A percentile compares a stretch with the other conserved stretches of the same genome.
Conservation (phyloP, 2,888 invertebrate species). For the Habrosyne pyritoides region DNA sequence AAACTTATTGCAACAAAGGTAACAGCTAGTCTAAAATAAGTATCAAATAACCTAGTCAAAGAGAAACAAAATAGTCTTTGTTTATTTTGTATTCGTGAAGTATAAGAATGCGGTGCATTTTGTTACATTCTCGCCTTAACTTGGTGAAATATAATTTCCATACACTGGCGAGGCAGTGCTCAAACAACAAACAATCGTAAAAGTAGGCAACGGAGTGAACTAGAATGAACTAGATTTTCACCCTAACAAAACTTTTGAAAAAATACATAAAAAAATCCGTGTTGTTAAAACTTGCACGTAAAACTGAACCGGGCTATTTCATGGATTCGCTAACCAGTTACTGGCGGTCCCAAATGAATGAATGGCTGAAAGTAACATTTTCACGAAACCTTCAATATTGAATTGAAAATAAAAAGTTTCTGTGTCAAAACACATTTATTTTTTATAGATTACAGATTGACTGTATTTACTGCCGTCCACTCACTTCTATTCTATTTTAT, state of each 20-base stretch:
- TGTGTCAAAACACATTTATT: not conserved
- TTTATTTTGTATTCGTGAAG: no score
- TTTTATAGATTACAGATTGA: no score
- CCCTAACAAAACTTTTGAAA: constrained; percentile 45
- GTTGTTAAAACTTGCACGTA: constrained; percentile 70
- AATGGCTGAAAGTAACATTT: not conserved
- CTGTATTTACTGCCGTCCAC: no score
- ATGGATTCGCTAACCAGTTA: constrained; percentile 55
- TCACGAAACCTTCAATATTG: not conserved
- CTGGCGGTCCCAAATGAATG: constrained; percentile 23
- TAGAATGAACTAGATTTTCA: constrained; percentile 42
- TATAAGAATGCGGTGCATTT: not conserved
- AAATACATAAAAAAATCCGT: constrained; percentile 53
- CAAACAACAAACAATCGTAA: constrained; percentile 39
- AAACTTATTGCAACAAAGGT: no score
- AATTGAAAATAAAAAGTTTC: not conserved
- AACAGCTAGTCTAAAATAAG: no score
- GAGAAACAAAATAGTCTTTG: not conserved
- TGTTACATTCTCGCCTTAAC: not conserved
- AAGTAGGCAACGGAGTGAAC: constrained; percentile 15
- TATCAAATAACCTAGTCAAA: no score
- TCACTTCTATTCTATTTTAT: no score
- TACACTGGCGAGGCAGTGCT: constrained; percentile 7
- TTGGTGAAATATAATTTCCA: constrained; percentile 7
- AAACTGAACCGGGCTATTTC: constrained; percentile 52